Base-by-base conservation (phyloP, 1,140 invertebrate genomes). In the Homalodisca vitripennis region DNA sequence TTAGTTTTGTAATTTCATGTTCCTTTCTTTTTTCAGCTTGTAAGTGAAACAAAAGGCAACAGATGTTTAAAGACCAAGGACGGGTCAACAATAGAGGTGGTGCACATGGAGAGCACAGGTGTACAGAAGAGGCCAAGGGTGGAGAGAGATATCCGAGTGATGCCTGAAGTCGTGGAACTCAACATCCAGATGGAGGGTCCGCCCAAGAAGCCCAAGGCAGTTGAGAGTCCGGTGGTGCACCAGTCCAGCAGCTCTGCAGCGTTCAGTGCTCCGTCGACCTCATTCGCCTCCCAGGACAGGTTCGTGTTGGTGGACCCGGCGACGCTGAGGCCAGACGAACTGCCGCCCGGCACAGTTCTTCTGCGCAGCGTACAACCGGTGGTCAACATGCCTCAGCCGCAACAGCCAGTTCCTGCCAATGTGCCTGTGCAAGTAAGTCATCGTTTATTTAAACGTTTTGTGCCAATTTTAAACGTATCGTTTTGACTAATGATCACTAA, bases 21-120 rank as follows among this genome's bases (percentile, higher is more conserved):
- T n/a, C n/a, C 3, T 27, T 29, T 26, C 14, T 30, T 26, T 26
- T 60, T 60, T 27, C 27, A 60, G 55, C 2, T 60, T 26, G 55
- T 60, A 6, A 26, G n/a, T 10, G 27, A 27, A 2, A 2, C 55
- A 13, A 60, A 60, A 12, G 55, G 22, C 26, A 29, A 30, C 24
- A 30, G 55, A 13, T 60, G 55, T 60, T 29, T 60, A 26, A 60
- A 60, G 29, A 60, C 55, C n/a, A 60, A 12, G 14, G 24, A 60
- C 24, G 55, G 55, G 2, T 26, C 55, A 22, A 60, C 55, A 2
- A 60, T 60, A 2, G 22, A 13, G 10, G 24, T 60, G 3, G 26
- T 60, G 2, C 12, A 26, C 13, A 26, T 60, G 27, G 14, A 27
- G 10, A 20, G 22, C n/a, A 51, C n/a, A n/a, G 34, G 26, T 27